These are phyloP conservation scores for Tamandua tetradactyla DNA, from an alignment of 2,797 vertebrate genomes.

Conservation along the genomic window DNA sequence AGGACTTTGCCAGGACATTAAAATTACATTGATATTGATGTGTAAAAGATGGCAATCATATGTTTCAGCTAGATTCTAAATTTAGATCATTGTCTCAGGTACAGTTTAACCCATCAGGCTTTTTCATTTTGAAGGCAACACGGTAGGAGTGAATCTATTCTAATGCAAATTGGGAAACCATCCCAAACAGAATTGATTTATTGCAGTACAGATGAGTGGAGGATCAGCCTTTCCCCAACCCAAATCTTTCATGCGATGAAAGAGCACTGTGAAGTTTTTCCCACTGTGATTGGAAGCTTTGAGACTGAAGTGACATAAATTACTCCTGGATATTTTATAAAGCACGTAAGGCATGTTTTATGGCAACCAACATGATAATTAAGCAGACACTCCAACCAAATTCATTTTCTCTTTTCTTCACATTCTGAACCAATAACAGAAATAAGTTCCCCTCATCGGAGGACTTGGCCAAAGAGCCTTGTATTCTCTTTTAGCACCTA, in stretches of 20 bases:
- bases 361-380: not conserved
- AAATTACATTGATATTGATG: not conserved
- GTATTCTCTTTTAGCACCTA: not conserved
- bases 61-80: conserved; percentile 38
- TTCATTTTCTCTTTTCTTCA: conserved; percentile 19
- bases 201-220: not conserved
- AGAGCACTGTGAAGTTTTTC: conserved; percentile 47
- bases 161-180: conserved; percentile 49
- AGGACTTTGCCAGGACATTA: not conserved
- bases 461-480: not conserved
- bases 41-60: not conserved
- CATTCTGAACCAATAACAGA: not conserved
- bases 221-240: not conserved
- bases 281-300: not conserved
- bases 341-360: not conserved
- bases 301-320: conserved; percentile 51
- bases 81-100: conserved; percentile 28
- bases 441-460: not conserved
- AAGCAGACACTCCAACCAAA: conserved; percentile 40
- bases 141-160: not conserved
- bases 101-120: not conserved
- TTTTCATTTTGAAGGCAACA: conserved; percentile 11
- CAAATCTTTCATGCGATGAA: not conserved
- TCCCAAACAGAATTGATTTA: not conserved
- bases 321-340: conserved; percentile 27